phyloP scores from a whole-genome alignment of 2,797 vertebrate genomes.

The Acrossocheilus wenchowensis region DNA sequence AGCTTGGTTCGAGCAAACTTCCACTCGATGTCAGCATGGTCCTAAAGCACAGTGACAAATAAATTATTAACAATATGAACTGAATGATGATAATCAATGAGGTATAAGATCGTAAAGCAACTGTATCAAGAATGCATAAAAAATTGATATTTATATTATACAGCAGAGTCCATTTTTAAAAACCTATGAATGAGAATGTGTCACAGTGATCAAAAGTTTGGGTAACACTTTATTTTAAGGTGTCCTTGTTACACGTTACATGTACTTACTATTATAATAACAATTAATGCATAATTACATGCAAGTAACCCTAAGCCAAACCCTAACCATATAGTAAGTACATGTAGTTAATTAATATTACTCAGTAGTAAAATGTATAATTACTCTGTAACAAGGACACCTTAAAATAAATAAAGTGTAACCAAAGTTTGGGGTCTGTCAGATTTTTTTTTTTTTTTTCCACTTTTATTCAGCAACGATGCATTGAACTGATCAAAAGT shows the following conservation, averaged over 20 bases:
- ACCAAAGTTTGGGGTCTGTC: too few species aligned
- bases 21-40: conserved; percentile 97
- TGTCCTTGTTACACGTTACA: background rate
- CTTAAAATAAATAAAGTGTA: too few species aligned
- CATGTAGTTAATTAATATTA: background rate
- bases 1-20: conserved; percentile 96
- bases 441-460: too few species aligned
- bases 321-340: background rate
- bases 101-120: background rate
- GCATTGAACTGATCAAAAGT: background rate
- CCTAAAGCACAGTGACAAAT: conserved; percentile 71
- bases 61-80: background rate
- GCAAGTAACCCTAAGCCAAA: background rate
- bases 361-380: too few species aligned
- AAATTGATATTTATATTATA: too few species aligned
- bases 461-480: background rate
- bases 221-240: background rate
- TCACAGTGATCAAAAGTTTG: background rate
- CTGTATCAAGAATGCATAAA: background rate
- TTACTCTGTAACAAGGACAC: too few species aligned
- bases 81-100: background rate
- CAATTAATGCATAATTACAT: background rate
- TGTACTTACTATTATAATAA: background rate
- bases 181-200: too few species aligned
- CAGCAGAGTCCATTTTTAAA: too few species aligned